Percentiles rank a stretch among this genome's conserved stretches.
These are phyloP conservation scores for Heteromyza rotundicornis DNA, from an alignment of 2,888 invertebrate species.

Conservation along the genomic window DNA sequence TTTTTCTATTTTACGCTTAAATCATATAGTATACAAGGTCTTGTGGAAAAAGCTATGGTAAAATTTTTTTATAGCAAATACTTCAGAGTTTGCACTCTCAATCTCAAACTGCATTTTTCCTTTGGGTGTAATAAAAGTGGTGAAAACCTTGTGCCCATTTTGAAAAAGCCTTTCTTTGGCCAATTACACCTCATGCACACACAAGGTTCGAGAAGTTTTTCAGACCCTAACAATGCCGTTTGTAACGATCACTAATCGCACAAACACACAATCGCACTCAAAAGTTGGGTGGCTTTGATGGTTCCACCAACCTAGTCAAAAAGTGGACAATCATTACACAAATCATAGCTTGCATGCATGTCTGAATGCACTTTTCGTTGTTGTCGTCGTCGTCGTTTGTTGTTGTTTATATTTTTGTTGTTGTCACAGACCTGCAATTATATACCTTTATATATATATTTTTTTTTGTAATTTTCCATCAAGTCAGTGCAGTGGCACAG, in stretches of 20 bases:
- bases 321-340: constrained; percentile 14
- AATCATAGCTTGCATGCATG: constrained; percentile 13
- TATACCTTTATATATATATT: no score
- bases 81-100: no score
- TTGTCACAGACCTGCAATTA: constrained; percentile 47
- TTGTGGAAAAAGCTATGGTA: no score
- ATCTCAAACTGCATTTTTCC: no score
- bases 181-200: not conserved
- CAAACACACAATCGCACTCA: not conserved
- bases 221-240: constrained; percentile 27
- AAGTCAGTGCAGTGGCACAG: constrained; percentile 8
- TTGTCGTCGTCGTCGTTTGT: constrained; percentile 18
- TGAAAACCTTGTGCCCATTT: constrained; percentile 17
- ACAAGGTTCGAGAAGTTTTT: constrained; percentile 29
- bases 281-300: no score
- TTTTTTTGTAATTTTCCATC: constrained; percentile 39
- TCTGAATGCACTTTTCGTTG: constrained; percentile 22
- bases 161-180: not conserved
- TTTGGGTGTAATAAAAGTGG: no score
- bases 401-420: constrained; percentile 19
- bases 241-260: no score
- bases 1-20: no score
- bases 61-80: no score
- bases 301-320: constrained; percentile 14
- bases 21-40: no score